Evolutionary conservation across 2,797 vertebrate species (phyloP), one percentile per base, ranked within the genome.

Genomic region (Jordanella pulchra): DNA sequence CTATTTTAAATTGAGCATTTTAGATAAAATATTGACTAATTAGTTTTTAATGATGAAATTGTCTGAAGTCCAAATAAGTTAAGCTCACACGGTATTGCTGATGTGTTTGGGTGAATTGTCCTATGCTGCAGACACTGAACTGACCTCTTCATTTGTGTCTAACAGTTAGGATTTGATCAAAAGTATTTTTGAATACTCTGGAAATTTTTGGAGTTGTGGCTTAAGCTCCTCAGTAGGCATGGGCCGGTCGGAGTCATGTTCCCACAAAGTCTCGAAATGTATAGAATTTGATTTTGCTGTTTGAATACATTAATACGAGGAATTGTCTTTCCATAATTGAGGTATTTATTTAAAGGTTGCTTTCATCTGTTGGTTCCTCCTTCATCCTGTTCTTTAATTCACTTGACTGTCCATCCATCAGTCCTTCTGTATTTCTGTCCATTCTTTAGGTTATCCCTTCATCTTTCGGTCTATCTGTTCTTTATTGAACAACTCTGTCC

Each of bases 141-240:
- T 17, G n/a, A 64, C 25, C 14, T 6, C 25, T 25, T 42, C 14
- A 35, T 25, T n/a, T 51, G 23, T 9, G 21, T 51, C 53, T 25
- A 27, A 1, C 14, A 25, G 11, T 3, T 2, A 7, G 23, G 50
- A 54, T 25, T 27, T 54, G 12, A 39, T 39, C 39, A 7, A 35
- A 17, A 5, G 32, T 12, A 42, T 64, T 25, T 14, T 25, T 44
- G 60, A 44, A 27, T 12, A 23, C 2, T 42, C 35, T 44, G 21
- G 12, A 6, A 63, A 25, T n/a, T 13, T 44, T 15, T 12, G 15
- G n/a, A 1, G 39, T 44, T 64, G 25, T 42, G n/a, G 60, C 35
- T n/a, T 21, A 42, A 61, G 35, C 60, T 27, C 39, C n/a, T 64
- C 23, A n/a, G 60, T 64, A 64, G 60, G 60, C 60, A 64, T 64